phyloP scores from a whole-genome alignment of 2,113 vertebrate genomes.

The Typhlomys cinereus region DNA sequence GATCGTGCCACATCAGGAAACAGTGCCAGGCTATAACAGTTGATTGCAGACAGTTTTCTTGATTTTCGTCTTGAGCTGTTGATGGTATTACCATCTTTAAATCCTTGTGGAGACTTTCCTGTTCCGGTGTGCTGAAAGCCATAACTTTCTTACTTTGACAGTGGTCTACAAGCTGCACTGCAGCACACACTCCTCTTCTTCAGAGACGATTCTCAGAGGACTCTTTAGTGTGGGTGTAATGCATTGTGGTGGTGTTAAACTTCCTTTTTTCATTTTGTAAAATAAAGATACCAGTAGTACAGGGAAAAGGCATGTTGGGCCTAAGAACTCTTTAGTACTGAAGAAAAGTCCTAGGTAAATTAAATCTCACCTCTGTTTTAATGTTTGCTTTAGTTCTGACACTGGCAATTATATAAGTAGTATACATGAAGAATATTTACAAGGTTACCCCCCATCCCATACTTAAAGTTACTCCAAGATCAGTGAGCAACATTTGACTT shows the following conservation, averaged over 20 bases:
- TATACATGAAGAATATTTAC: background rate
- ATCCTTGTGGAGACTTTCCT: slow-evolving; percentile 42
- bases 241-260: background rate
- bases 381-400: slow-evolving; percentile 28
- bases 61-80: slow-evolving; percentile 55
- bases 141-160: slow-evolving; percentile 15
- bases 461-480: slow-evolving; percentile 19
- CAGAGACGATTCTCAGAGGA: background rate
- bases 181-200: background rate
- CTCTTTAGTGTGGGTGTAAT: background rate
- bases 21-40: slow-evolving; percentile 29
- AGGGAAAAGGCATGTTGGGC: background rate
- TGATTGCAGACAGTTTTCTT: slow-evolving; percentile 57
- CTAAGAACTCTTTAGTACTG: slow-evolving; percentile 35
- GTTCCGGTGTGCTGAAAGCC: slow-evolving; percentile 54
- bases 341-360: slow-evolving; percentile 30
- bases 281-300: background rate
- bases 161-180: background rate
- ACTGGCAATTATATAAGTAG: slow-evolving; percentile 4
- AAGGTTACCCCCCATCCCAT: background rate
- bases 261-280: background rate
- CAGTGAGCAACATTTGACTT: background rate
- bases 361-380: slow-evolving; percentile 11
- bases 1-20: slow-evolving; percentile 34
- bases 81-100: slow-evolving; percentile 52